phyloP scores from a whole-genome alignment of 1,140 invertebrate genomes.

The Cyclargus thomasi region DNA sequence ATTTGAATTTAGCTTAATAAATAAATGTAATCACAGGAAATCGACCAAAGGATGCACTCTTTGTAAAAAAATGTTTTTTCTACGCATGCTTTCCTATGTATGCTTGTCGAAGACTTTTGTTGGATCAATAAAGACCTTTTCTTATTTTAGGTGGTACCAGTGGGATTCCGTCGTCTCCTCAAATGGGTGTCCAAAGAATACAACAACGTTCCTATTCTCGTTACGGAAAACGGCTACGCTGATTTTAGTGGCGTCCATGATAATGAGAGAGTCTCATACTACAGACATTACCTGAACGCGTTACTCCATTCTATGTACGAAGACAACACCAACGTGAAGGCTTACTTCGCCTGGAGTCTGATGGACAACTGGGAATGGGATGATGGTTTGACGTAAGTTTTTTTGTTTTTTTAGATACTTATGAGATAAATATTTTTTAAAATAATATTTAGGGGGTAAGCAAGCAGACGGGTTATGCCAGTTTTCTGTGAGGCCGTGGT shows the following conservation, averaged over 20 bases:
- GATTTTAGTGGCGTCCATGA: slow-evolving; percentile 71
- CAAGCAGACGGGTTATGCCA: no score
- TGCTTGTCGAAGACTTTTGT: no score
- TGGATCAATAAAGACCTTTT: no score
- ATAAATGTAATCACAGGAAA: no score
- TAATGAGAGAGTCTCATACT: slow-evolving; percentile 73
- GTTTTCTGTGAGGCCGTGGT: no score
- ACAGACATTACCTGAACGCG: slow-evolving; percentile 78
- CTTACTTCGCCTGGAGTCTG: slow-evolving; percentile 83
- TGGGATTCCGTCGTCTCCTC: slow-evolving; percentile 69
- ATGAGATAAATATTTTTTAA: no score
- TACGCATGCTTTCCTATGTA: no score
- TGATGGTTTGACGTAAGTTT: slow-evolving; percentile 76
- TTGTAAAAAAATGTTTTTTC: slow-evolving; percentile 13
- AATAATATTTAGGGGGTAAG: no score
- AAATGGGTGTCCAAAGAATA: slow-evolving; percentile 83
- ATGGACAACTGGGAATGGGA: slow-evolving; percentile 88
- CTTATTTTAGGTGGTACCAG: slow-evolving; percentile 68
- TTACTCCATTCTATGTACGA: slow-evolving; percentile 67
- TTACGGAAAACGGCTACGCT: slow-evolving; percentile 84
- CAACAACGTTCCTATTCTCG: slow-evolving; percentile 79
- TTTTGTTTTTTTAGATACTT: background rate
- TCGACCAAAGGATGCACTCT: no score
- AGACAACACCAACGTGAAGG: slow-evolving; percentile 81
- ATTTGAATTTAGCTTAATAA: no score